phyloP scores from a whole-genome alignment of 2,113 vertebrate species.

The Orientallactaga bullata region DNA sequence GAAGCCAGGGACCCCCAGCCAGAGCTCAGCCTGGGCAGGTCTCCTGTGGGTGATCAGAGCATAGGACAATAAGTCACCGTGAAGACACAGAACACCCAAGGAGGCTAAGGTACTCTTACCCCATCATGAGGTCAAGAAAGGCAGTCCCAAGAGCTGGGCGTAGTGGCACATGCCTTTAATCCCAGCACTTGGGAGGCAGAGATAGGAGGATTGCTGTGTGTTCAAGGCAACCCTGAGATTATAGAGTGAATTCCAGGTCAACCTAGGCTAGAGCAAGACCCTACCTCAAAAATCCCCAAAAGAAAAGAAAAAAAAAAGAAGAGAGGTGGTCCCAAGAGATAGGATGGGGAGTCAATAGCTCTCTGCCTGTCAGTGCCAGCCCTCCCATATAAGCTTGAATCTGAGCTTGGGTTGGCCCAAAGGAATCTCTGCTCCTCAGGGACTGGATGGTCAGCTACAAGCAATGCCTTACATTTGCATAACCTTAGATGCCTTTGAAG shows the following conservation, averaged over 20 bases:
- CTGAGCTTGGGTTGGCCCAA: neutral
- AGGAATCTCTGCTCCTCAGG: neutral
- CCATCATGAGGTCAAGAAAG: neutral
- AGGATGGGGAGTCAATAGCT: neutral
- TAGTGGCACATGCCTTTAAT: too few species aligned
- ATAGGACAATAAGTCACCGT: neutral
- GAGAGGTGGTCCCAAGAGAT: too few species aligned
- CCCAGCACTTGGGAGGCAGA: too few species aligned
- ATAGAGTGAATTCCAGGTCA: too few species aligned
- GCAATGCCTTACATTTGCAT: neutral
- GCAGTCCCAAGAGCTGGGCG: neutral
- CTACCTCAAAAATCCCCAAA: too few species aligned
- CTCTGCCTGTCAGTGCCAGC: neutral
- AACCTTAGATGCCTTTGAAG: neutral
- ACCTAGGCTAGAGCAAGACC: too few species aligned
- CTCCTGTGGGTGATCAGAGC: neutral
- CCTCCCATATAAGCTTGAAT: neutral
- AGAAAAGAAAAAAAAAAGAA: too few species aligned
- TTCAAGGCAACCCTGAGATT: too few species aligned
- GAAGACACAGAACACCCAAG: rapidly evolving
- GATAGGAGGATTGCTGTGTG: too few species aligned
- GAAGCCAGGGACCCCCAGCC: neutral
- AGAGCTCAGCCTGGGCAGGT: neutral
- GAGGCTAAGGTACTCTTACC: neutral
- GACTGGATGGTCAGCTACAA: neutral